phyloP scores from a whole-genome alignment of 2,797 vertebrate species.

The Gephyroberyx darwinii region DNA sequence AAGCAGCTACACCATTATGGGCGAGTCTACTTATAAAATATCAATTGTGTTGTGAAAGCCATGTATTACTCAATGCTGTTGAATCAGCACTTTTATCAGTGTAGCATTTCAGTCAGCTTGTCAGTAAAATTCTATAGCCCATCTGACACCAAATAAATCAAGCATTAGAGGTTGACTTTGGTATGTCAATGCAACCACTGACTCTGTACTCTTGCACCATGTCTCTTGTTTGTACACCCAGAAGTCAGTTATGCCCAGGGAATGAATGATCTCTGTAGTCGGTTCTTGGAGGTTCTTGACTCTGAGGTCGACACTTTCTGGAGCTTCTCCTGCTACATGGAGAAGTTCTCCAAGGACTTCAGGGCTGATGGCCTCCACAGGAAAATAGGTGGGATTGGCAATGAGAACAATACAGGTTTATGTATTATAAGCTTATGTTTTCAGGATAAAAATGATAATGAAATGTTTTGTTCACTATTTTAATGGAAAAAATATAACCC shows the following conservation, averaged over 20 bases:
- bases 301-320: conserved; percentile 84
- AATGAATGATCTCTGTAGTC: conserved; percentile 84
- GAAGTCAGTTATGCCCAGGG: conserved; percentile 84
- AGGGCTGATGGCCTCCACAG: conserved; percentile 82
- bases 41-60: neutral
- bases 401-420: neutral
- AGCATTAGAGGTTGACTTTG: neutral
- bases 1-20: neutral
- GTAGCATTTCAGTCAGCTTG: neutral
- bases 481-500: neutral
- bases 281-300: conserved; percentile 83
- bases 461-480: neutral
- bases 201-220: conserved; percentile 13
- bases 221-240: conserved; percentile 48
- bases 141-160: neutral
- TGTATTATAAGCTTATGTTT: neutral
- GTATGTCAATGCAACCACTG: neutral
- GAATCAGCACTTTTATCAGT: neutral
- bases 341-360: conserved; percentile 85
- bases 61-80: neutral
- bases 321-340: conserved; percentile 86
- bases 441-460: conserved; percentile 1
- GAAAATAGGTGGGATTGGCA: conserved; percentile 80
- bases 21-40: neutral
- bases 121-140: neutral